Percentiles rank a stretch among this genome's conserved stretches.
phyloP scores from a whole-genome alignment of 2,113 vertebrate genomes.

The Etia nguti region DNA sequence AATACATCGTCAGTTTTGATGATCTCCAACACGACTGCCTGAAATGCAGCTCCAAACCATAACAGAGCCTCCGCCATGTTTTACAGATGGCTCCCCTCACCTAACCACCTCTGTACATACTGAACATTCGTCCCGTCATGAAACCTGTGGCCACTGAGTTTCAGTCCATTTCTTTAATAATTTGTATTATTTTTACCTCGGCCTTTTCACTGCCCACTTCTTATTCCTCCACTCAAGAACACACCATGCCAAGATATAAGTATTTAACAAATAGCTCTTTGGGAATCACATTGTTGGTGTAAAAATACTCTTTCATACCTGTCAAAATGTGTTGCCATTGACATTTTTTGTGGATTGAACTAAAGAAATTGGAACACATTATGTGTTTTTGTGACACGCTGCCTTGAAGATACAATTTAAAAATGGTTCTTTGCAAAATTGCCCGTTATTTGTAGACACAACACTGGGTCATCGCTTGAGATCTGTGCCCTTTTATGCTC shows the following conservation, averaged over 20 bases:
- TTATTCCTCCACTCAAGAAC: not conserved
- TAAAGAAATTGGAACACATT: not conserved
- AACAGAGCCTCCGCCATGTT: not conserved
- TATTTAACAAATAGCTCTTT: not conserved
- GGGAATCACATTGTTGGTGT: not conserved
- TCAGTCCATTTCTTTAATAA: not conserved
- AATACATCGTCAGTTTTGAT: not conserved
- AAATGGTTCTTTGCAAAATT: rapidly evolving
- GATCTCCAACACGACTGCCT: not conserved
- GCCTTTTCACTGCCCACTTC: not conserved
- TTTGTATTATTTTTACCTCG: no score
- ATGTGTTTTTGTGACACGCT: rapidly evolving
- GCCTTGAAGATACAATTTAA: not conserved
- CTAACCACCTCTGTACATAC: rapidly evolving
- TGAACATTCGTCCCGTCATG: not conserved
- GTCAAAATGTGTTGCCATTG: not conserved
- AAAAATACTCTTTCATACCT: not conserved
- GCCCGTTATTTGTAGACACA: not conserved
- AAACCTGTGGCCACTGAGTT: not conserved
- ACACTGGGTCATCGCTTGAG: rapidly evolving
- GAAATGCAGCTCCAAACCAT: not conserved
- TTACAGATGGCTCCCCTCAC: not conserved
- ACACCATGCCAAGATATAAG: rapidly evolving
- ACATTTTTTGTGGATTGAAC: not conserved
- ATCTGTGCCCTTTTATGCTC: not conserved